These are phyloP conservation scores for Smittia aterrima DNA, from an alignment of 2,888 invertebrate species.

Conservation along the genomic window DNA sequence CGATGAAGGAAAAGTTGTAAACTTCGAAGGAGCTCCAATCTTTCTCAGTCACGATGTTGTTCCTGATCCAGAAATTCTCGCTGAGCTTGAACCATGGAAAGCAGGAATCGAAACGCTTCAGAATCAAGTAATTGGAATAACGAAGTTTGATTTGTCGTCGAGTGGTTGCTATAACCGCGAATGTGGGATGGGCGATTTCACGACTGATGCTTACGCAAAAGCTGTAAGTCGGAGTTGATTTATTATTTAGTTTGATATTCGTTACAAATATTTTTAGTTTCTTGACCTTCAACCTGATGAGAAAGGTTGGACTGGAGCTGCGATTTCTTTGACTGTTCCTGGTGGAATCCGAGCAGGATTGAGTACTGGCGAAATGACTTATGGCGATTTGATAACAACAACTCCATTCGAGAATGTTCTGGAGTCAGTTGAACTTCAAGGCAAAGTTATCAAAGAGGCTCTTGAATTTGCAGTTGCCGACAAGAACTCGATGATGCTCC, in stretches of 20 bases:
- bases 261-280: slow-evolving; percentile 17
- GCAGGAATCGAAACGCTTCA: slow-evolving; percentile 59
- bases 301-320: slow-evolving; percentile 64
- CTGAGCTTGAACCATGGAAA: slow-evolving; percentile 61
- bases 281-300: slow-evolving; percentile 49
- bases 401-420: slow-evolving; percentile 76
- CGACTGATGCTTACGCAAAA: slow-evolving; percentile 69
- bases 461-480: slow-evolving; percentile 60
- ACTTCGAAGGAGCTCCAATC: slow-evolving; percentile 73
- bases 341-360: slow-evolving; percentile 74
- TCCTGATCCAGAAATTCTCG: slow-evolving; percentile 60
- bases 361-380: slow-evolving; percentile 63
- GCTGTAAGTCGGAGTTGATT: slow-evolving; percentile 54
- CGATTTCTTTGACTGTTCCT: slow-evolving; percentile 65
- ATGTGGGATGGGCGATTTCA: slow-evolving; percentile 72
- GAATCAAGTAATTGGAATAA: slow-evolving; percentile 58
- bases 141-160: slow-evolving; percentile 59
- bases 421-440: slow-evolving; percentile 68
- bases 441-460: slow-evolving; percentile 62
- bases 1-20: slow-evolving; percentile 61
- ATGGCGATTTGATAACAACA: slow-evolving; percentile 65
- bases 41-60: slow-evolving; percentile 62
- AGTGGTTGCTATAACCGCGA: slow-evolving; percentile 60
- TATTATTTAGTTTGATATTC: neutral
- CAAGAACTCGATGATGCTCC: neutral